These are phyloP conservation scores for Balaenoptera acutorostrata DNA, from an alignment of 2,113 vertebrate species.

Conservation along the genomic window DNA sequence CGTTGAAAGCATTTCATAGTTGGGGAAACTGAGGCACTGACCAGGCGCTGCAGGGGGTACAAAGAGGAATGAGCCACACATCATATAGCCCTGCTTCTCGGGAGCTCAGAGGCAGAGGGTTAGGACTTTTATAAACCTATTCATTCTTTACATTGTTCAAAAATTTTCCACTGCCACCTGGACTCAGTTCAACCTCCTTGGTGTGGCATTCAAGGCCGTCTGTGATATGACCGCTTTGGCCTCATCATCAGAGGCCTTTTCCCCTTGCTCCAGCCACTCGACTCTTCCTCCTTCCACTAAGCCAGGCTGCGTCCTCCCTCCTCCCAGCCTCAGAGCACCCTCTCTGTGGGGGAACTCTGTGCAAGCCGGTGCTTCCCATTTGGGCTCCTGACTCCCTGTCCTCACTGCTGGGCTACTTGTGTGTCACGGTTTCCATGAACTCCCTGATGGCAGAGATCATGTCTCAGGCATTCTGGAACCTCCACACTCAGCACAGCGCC, in stretches of 20 bases:
- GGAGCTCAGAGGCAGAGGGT: not conserved
- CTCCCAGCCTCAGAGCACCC: not conserved
- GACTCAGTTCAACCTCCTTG: not conserved
- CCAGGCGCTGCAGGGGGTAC: not conserved
- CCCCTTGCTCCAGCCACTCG: not conserved
- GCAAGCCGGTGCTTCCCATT: not conserved
- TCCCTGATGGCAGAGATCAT: not conserved
- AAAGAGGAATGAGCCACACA: not conserved
- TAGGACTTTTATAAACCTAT: not conserved
- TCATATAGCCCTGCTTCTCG: not conserved
- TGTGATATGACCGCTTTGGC: not conserved
- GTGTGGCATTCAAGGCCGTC: not conserved
- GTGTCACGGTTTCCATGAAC: not conserved
- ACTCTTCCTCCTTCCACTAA: not conserved
- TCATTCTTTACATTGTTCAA: not conserved
- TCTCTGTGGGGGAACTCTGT: not conserved
- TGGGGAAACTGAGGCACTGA: slow-evolving; percentile 22
- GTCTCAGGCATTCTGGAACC: not conserved
- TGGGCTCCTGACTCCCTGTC: not conserved
- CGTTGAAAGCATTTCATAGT: not conserved
- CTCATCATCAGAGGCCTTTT: not conserved
- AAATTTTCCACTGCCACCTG: not conserved
- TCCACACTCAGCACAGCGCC: not conserved
- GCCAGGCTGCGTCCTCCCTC: not conserved
- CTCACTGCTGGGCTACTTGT: not conserved